Evolutionary conservation across 1,140 invertebrate species (phyloP).

Genomic region (Diuraphis noxia): DNA sequence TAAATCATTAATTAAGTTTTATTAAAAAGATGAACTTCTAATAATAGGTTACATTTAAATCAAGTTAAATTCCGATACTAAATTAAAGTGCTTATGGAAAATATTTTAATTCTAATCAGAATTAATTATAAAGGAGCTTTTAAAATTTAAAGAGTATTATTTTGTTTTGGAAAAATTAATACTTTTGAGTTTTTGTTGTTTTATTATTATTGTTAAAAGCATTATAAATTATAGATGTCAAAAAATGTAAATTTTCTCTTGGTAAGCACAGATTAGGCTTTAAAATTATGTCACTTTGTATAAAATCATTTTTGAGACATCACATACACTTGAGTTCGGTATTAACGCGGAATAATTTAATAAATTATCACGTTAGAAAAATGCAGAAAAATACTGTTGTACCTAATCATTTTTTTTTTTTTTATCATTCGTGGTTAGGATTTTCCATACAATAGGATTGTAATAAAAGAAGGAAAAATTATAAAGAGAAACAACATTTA

Average conservation of each 20-base stretch:
- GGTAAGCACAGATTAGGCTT: background rate
- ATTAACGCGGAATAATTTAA: background rate
- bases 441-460: too few species aligned
- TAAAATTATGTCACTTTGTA: background rate
- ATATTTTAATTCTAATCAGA: background rate
- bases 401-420: background rate
- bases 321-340: background rate
- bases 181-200: background rate
- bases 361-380: background rate
- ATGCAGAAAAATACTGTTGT: background rate
- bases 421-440: background rate
- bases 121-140: conserved; percentile 15
- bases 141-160: background rate
- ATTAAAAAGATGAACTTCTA: background rate
- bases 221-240: background rate
- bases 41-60: background rate
- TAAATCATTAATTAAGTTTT: background rate
- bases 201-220: background rate
- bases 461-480: too few species aligned
- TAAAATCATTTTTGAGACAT: background rate
- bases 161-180: background rate
- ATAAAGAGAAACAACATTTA: too few species aligned
- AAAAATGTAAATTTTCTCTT: background rate
- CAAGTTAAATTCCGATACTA: background rate
- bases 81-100: background rate